These are phyloP conservation scores for Theristicus caerulescens DNA, from an alignment of 2,113 vertebrate genomes.

Conservation along the genomic window DNA sequence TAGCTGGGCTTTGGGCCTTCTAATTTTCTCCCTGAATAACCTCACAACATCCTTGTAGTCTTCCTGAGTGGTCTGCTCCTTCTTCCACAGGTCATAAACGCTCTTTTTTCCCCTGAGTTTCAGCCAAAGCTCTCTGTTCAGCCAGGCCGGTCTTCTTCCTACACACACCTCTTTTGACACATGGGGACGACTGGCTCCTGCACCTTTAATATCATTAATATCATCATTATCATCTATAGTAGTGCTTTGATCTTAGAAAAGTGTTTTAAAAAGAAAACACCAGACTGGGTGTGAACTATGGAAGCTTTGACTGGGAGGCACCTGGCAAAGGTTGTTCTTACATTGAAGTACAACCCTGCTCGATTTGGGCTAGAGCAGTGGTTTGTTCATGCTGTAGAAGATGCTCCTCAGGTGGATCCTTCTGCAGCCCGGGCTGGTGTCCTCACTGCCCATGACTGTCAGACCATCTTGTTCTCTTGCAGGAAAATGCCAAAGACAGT, in stretches of 20 bases:
- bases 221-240: background rate
- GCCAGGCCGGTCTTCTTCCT: background rate
- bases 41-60: background rate
- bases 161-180: background rate
- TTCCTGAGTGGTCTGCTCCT: background rate
- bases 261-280: background rate
- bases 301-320: background rate
- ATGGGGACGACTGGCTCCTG: background rate
- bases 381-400: background rate
- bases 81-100: background rate
- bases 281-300: background rate
- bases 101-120: background rate
- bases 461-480: background rate
- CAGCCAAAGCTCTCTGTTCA: background rate
- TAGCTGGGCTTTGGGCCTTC: background rate
- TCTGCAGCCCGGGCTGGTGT: background rate
- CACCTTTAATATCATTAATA: background rate
- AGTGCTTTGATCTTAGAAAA: background rate
- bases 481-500: background rate
- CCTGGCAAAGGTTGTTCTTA: background rate
- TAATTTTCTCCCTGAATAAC: background rate
- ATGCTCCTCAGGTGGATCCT: background rate
- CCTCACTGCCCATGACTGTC: background rate
- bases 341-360: background rate
- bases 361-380: fast-evolving